Percentiles rank a stretch among this genome's conserved stretches.
These are phyloP conservation scores for Sphyrna mokarran DNA, from an alignment of 2,113 vertebrate genomes.

Conservation along the genomic window DNA sequence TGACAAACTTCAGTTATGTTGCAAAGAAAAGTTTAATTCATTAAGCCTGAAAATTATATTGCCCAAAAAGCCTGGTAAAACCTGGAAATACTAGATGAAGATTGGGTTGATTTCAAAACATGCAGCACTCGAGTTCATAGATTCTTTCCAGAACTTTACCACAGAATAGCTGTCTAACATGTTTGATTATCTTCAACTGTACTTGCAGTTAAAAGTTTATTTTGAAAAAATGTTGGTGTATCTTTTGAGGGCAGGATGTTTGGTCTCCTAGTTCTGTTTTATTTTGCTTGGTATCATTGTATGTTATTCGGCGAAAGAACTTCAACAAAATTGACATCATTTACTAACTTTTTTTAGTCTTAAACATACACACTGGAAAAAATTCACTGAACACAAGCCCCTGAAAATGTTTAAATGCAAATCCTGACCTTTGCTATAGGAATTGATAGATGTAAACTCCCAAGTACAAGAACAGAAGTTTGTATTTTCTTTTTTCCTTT, in stretches of 20 bases:
- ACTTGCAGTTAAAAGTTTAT: background rate
- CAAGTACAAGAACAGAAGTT: background rate
- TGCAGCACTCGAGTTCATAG: background rate
- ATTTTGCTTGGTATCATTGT: background rate
- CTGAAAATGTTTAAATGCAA: background rate
- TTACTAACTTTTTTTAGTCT: background rate
- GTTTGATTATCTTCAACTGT: background rate
- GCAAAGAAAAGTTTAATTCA: background rate
- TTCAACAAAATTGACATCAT: background rate
- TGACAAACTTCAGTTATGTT: background rate
- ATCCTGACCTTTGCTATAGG: background rate
- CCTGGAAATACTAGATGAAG: background rate
- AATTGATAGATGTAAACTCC: background rate
- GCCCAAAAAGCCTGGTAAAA: background rate
- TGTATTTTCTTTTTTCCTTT: background rate
- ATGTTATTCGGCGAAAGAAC: too few relatives aligned
- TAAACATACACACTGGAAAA: too few relatives aligned
- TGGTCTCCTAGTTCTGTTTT: background rate
- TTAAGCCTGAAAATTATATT: background rate
- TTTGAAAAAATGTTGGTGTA: background rate
- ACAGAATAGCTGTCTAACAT: background rate
- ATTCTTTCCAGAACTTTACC: background rate
- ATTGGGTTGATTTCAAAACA: background rate
- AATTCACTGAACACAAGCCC: too few relatives aligned
- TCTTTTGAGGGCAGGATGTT: background rate